Conservation (phyloP, 2,888 invertebrate species). For the Eutolmus rufibarbis region DNA sequence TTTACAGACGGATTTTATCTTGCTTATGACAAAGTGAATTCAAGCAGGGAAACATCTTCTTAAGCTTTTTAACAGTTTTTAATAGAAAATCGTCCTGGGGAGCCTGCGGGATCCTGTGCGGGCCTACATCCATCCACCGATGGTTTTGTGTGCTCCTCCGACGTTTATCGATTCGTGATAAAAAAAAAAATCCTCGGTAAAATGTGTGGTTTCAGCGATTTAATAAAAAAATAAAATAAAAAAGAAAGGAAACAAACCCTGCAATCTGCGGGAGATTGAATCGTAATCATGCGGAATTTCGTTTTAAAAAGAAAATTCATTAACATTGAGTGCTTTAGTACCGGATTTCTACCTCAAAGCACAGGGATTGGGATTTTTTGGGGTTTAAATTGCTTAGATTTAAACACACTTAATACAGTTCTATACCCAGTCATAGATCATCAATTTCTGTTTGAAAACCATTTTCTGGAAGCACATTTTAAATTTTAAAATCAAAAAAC, state of each 20-base stretch:
- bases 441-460: not conserved
- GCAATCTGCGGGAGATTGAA: not conserved
- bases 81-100: not conserved
- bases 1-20: slow-evolving; percentile 23
- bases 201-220: not conserved
- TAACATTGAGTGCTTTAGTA: not conserved
- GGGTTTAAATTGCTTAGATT: not conserved
- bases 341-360: not conserved
- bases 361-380: not conserved
- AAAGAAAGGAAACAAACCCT: not conserved
- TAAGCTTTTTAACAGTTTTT: slow-evolving; percentile 28
- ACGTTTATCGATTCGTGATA: slow-evolving; percentile 8
- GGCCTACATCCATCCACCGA: not conserved
- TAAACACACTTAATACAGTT: not conserved
- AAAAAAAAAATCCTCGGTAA: not conserved
- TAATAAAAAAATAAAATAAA: not conserved
- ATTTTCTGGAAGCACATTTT: not conserved
- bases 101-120: not conserved
- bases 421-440: not conserved
- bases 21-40: slow-evolving; percentile 7
- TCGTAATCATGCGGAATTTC: not conserved
- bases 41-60: slow-evolving; percentile 5
- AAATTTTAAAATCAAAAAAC: no score
- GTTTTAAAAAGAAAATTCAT: not conserved
- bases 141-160: not conserved